Percentiles rank a stretch among this genome's conserved stretches.
These are phyloP conservation scores for Lepidothrix coronata DNA, from an alignment of 2,113 vertebrate species.

Conservation along the genomic window DNA sequence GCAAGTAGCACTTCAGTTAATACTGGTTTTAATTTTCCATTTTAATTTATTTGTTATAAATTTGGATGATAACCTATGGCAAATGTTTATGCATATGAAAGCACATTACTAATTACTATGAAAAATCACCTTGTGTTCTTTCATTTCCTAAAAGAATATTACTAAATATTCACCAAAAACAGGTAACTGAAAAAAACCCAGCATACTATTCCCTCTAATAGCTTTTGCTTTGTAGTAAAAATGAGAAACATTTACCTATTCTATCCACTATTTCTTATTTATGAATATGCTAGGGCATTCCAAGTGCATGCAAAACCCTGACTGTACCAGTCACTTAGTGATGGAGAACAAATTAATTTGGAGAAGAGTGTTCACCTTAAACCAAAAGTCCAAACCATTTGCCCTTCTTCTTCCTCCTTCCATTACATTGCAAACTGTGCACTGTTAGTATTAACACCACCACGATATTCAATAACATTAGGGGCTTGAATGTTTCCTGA, in stretches of 20 bases:
- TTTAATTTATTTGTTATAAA: background rate
- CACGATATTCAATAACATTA: background rate
- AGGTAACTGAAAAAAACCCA: background rate
- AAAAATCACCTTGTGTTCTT: background rate
- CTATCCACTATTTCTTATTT: background rate
- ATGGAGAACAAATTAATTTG: background rate
- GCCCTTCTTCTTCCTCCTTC: background rate
- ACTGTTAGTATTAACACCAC: background rate
- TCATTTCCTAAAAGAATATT: background rate
- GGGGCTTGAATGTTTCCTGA: constrained; percentile 37
- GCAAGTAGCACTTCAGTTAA: background rate
- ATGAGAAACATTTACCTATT: background rate
- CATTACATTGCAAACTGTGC: background rate
- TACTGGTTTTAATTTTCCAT: background rate
- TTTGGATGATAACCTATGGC: background rate
- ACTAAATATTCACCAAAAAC: background rate
- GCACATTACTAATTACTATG: background rate
- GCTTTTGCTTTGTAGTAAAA: background rate
- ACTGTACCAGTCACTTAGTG: background rate
- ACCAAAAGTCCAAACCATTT: background rate
- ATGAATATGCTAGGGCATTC: background rate
- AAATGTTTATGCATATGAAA: background rate
- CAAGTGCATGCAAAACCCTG: background rate
- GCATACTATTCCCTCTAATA: background rate
- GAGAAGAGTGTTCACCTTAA: background rate